Base-by-base conservation (phyloP, 2,797 vertebrate species). In the Sciaenops ocellatus region DNA sequence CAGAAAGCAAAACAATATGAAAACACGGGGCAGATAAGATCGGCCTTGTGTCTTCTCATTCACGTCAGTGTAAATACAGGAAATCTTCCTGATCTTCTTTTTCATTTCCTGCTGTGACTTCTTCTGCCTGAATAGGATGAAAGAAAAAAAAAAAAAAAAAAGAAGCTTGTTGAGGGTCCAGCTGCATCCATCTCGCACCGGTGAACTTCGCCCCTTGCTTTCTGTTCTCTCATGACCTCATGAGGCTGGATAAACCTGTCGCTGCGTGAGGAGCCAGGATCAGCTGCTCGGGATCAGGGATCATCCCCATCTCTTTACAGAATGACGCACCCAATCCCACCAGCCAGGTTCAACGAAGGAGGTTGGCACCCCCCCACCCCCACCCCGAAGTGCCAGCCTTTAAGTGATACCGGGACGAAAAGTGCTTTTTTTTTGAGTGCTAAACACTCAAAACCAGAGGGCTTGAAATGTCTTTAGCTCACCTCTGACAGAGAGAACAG, bases 251-350 rank as follows among this genome's bases (percentile, higher is more conserved):
- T 92, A 91, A 94, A 90, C 69, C 85, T 69, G 85, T 20, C 52
- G 9, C 65, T 85, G 87, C 88, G 75, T 90, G 91, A 89, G 90
- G 91, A 88, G 78, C 85, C 3, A 0, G 88, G 92, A 93, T 93
- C 89, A 92, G 87, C 87, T 74, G 80, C 75, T 87, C 20, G 11
- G 85, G 90, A 91, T 91, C 90, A 93, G 87, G 88, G 89, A 91
- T 93, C 92, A 92, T 89, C 90, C 76, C 80, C 85, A 81, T 90
- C 82, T 88, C 86, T 92, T 92, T 88, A 90, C 84, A 89, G 87
- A 83, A 20, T 91, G 91, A 94, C 86, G 85, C 83, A 90, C 13
- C 83, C 87, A 79, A 59, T 80, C 87, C 79, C 82, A 78, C 66
- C 71, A 26, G 70, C 22, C 69, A 85, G 80, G 77, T 86, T 86